A percentile compares a stretch with the other conserved stretches of the same genome.
These are phyloP conservation scores for Halotydeus destructor DNA, from an alignment of 1,140 invertebrate species.

Conservation along the genomic window DNA sequence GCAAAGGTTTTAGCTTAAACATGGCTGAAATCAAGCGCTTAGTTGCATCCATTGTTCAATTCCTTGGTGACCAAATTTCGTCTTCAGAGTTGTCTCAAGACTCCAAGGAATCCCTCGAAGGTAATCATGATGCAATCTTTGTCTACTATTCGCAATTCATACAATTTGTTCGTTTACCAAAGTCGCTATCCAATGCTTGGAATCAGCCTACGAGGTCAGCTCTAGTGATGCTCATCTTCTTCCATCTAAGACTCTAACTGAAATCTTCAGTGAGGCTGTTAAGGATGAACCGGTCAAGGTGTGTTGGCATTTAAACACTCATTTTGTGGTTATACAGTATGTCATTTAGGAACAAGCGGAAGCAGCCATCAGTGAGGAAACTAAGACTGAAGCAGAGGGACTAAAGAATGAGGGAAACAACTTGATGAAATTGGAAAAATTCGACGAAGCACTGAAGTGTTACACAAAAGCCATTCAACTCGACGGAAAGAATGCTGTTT, in stretches of 20 bases:
- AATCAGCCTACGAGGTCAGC: constrained; percentile 45
- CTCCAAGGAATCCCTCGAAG: constrained; percentile 51
- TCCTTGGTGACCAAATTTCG: constrained; percentile 23
- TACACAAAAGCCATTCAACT: constrained; percentile 66
- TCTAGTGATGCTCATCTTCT: constrained; percentile 21
- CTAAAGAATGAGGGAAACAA: constrained; percentile 66
- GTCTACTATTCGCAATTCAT: not conserved
- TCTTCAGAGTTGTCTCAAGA: constrained; percentile 29
- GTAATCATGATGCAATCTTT: constrained; percentile 13
- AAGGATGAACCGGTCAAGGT: constrained; percentile 13
- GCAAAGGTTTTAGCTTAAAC: too few relatives aligned
- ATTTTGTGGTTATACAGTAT: not conserved
- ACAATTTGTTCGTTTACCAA: not conserved
- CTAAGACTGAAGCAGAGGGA: constrained; percentile 41
- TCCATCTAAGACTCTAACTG: constrained; percentile 16
- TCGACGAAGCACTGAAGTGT: constrained; percentile 49
- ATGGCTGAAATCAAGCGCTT: constrained; percentile 24
- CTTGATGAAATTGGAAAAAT: constrained; percentile 56
- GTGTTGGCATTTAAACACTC: too few relatives aligned
- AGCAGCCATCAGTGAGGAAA: constrained; percentile 28
- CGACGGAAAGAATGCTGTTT: constrained; percentile 70
- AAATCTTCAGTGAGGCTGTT: constrained; percentile 20
- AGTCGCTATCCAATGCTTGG: constrained; percentile 61
- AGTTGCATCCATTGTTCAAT: constrained; percentile 25
- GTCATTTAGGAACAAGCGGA: constrained; percentile 3